Percentiles rank a stretch among this genome's conserved stretches.
phyloP scores from a whole-genome alignment of 2,888 invertebrate species.

The Drosophila anomalata region DNA sequence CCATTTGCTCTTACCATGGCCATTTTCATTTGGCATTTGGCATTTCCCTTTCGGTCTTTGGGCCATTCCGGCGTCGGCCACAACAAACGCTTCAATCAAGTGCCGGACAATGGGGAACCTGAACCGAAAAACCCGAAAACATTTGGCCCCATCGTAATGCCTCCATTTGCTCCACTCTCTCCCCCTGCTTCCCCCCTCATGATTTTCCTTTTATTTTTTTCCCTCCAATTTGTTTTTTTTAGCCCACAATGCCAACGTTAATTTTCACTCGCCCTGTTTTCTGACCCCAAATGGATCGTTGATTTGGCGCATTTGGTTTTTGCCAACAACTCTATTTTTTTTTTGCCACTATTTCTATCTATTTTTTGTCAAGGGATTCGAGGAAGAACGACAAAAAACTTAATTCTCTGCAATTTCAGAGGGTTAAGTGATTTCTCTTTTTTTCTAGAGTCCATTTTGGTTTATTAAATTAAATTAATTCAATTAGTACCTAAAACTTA shows the following conservation, averaged over 20 bases:
- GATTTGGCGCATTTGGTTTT: slow-evolving; percentile 17
- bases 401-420: neutral
- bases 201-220: neutral
- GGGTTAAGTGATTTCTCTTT: neutral
- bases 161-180: neutral
- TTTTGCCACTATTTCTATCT: neutral
- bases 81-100: slow-evolving; percentile 43
- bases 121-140: slow-evolving; percentile 26
- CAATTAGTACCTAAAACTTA: too few species aligned
- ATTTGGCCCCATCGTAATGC: slow-evolving; percentile 11
- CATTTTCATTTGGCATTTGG: neutral
- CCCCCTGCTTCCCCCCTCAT: neutral
- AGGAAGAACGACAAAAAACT: neutral
- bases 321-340: neutral
- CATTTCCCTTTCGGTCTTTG: slow-evolving; percentile 10
- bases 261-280: slow-evolving; percentile 28
- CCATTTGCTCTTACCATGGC: neutral
- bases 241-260: slow-evolving; percentile 32
- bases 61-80: slow-evolving; percentile 14
- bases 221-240: neutral
- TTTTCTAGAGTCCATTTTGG: too few species aligned
- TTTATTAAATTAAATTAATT: too few species aligned
- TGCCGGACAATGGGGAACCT: slow-evolving; percentile 17
- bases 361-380: neutral
- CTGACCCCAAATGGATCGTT: slow-evolving; percentile 25